Conservation (phyloP, 2,797 vertebrate genomes). For the Alauda arvensis region DNA sequence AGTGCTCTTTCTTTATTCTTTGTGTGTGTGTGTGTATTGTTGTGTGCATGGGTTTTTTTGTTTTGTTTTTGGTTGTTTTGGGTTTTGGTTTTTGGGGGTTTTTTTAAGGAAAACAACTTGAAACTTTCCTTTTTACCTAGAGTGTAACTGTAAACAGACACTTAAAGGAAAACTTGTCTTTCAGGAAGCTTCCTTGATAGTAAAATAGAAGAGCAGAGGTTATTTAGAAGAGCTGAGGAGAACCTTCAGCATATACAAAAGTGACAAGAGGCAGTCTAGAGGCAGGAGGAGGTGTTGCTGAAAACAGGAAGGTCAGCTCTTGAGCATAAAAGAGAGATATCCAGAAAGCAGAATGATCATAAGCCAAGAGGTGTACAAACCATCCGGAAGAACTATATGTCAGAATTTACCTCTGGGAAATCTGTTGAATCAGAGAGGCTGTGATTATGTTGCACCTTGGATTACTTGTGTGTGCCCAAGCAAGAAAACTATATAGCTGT, state of each 20-base stretch:
- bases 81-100: fast-evolving
- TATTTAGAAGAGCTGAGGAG: neutral
- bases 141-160: neutral
- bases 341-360: neutral
- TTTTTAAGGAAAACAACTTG: neutral
- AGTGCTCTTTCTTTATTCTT: neutral
- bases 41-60: neutral
- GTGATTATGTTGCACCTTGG: conserved; percentile 22
- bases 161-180: neutral
- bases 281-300: neutral
- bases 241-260: neutral
- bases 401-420: conserved; percentile 26
- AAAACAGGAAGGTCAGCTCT: neutral
- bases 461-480: conserved; percentile 31
- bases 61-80: fast-evolving
- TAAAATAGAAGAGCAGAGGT: neutral
- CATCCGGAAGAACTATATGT: neutral
- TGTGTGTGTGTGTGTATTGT: neutral
- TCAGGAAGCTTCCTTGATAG: neutral
- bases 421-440: conserved; percentile 2
- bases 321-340: neutral
- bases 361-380: neutral
- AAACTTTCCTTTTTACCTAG: neutral
- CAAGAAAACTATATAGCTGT: conserved; percentile 17
- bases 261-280: neutral